Conservation (phyloP, 2,113 vertebrate genomes). For the Galemys pyrenaicus region DNA sequence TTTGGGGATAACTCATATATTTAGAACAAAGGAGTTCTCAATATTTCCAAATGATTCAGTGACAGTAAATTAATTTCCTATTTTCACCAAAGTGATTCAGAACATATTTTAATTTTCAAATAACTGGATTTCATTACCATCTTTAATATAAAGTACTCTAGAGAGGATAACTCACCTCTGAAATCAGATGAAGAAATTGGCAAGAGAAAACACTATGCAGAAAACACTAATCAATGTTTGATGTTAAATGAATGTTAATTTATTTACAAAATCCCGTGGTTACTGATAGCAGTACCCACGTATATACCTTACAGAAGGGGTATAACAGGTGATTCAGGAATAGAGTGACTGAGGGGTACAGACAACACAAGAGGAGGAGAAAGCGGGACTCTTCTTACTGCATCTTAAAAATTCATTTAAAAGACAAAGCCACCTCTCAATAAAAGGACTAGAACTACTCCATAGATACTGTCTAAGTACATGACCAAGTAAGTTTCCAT, state of each 20-base stretch:
- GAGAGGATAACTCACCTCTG: not conserved
- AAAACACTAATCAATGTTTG: not conserved
- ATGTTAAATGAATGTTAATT: no score
- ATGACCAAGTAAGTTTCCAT: conserved; percentile 31
- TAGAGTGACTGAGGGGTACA: not conserved
- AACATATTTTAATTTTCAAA: conserved; percentile 26
- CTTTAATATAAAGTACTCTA: conserved; percentile 35
- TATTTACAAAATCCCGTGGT: not conserved
- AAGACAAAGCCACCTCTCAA: conserved; percentile 37
- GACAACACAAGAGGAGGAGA: not conserved
- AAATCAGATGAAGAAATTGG: conserved; percentile 26
- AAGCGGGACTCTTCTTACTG: not conserved
- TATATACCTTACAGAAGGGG: not conserved
- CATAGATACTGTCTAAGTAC: not conserved
- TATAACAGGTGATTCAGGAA: not conserved
- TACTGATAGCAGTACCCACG: not conserved
- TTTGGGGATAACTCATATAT: conserved; percentile 13
- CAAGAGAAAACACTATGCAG: not conserved
- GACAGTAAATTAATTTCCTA: not conserved
- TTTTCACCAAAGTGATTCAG: conserved; percentile 13
- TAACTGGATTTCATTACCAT: conserved; percentile 24
- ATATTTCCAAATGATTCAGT: not conserved
- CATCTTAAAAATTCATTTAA: conserved; percentile 68
- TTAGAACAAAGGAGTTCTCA: not conserved
- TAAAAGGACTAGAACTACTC: conserved; percentile 51